These are phyloP conservation scores for Heterocephalus glaber DNA, from an alignment of 2,113 vertebrate species.

Conservation along the genomic window DNA sequence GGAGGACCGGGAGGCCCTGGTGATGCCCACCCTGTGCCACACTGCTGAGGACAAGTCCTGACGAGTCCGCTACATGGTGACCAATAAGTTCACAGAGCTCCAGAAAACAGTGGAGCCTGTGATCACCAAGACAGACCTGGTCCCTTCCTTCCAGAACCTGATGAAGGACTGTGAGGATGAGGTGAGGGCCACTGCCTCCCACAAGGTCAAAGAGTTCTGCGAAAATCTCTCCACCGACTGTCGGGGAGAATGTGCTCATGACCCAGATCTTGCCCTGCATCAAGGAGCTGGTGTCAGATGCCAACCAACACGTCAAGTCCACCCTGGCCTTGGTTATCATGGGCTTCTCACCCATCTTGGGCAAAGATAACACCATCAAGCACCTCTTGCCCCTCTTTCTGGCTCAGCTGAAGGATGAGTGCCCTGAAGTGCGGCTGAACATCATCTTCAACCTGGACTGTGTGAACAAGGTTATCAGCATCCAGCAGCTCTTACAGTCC, in stretches of 20 bases:
- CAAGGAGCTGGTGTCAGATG: constrained; percentile 87
- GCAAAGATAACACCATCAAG: constrained; percentile 88
- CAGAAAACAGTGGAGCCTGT: constrained; percentile 87
- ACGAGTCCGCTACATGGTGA: constrained; percentile 88
- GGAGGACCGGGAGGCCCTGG: constrained; percentile 86
- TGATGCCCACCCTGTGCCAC: constrained; percentile 88
- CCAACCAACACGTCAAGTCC: constrained; percentile 88
- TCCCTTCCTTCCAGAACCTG: constrained; percentile 87
- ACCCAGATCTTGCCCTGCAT: constrained; percentile 86
- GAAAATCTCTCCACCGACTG: constrained; percentile 85
- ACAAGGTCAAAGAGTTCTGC: constrained; percentile 89
- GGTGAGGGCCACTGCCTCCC: constrained; percentile 86
- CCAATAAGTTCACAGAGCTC: constrained; percentile 88
- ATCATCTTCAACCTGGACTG: too few relatives aligned
- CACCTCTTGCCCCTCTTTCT: constrained; percentile 88
- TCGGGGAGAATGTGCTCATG: constrained; percentile 86
- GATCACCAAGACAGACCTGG: constrained; percentile 87
- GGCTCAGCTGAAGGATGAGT: constrained; percentile 88
- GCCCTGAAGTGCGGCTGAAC: too few relatives aligned
- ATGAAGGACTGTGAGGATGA: constrained; percentile 89
- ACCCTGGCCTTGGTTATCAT: constrained; percentile 88
- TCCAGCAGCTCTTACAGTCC: too few relatives aligned
- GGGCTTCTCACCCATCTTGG: constrained; percentile 87
- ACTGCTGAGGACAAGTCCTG: constrained; percentile 88
- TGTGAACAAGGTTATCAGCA: too few relatives aligned